phyloP scores from a whole-genome alignment of 2,113 vertebrate genomes.

The Zosterops pallidus region DNA sequence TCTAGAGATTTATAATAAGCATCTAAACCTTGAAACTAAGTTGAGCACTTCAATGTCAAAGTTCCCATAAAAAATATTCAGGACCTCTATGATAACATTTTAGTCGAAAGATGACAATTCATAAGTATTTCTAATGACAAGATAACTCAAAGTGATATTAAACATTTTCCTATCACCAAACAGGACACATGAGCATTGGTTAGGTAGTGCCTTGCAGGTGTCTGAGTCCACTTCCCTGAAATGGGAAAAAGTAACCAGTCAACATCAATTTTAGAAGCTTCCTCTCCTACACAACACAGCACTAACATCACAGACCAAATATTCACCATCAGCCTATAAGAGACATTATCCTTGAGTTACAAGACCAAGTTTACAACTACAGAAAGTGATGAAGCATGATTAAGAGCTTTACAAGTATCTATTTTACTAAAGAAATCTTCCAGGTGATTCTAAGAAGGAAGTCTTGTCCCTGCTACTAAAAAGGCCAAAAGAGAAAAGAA shows the following conservation, averaged over 20 bases:
- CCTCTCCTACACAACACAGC: not conserved
- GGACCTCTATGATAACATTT: not conserved
- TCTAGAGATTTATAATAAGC: not conserved
- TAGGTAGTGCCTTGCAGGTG: not conserved
- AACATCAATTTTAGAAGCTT: not conserved
- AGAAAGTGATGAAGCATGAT: not conserved
- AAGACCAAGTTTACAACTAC: not conserved
- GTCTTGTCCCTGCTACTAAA: not conserved
- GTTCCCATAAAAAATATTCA: not conserved
- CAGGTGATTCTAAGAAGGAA: not conserved
- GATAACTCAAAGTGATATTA: not conserved
- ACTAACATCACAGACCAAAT: not conserved
- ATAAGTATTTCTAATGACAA: not conserved
- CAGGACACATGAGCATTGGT: not conserved
- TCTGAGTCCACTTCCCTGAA: not conserved
- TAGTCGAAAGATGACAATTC: not conserved
- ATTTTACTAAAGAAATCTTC: not conserved
- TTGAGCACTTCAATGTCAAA: not conserved
- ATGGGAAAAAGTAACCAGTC: not conserved
- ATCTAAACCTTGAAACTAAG: not conserved
- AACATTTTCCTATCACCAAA: not conserved
- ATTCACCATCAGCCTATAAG: not conserved
- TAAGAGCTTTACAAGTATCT: not conserved
- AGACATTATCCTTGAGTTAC: not conserved
- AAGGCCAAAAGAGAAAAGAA: not conserved